Base-by-base conservation (phyloP, 2,797 vertebrate genomes). In the Leucoraja ocellata region DNA sequence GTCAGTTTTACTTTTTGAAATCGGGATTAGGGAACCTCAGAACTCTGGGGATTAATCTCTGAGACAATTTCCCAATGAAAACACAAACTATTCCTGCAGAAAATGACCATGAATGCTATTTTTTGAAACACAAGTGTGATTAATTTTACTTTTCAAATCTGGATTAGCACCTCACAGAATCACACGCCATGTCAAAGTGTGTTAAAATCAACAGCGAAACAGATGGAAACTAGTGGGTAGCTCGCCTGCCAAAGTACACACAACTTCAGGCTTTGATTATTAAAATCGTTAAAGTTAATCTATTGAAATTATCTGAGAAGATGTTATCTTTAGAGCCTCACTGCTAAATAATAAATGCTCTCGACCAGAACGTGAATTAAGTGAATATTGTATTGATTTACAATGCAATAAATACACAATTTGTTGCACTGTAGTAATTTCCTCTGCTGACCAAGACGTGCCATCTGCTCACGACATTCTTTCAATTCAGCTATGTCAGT, bases 401-500 rank as follows among this genome's bases (percentile, higher is more conserved):
- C 32, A 88, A 68, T 65, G n/a, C 16, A 88, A 65, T 88, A 65
- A 65, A 68, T 9, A 88, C 5, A 68, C 63, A 10, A 4, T 68
- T 88, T 88, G 84, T n/a, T 68, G 61, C 16, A 21, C 21, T 68
- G 9, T n/a, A 68, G 61, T 9, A 0, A 32, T 88, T 68, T 88
- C 61, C n/a, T 65, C 61, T 32, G 63, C 84, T 36, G 63, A 88
- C 78, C 78, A 79, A 18, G 61, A 8, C 61, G 68, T 16, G 36
- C 61, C n/a, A 88, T 88, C 84, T 88, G 84, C 61, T 88, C 5
- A 16, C 61, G 36, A 88, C n/a, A n/a, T 88, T 32, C 84, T 88
- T 88, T 68, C 84, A 88, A 68, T 65, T 61, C n/a, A 88, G 32
- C 9, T 63, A 65, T 68, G 7, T 36, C 18, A 88, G 84, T 63